A percentile compares a stretch with the other conserved stretches of the same genome.
These are phyloP conservation scores for Phyllostomus hastatus DNA, from an alignment of 2,113 vertebrate species.

Conservation along the genomic window DNA sequence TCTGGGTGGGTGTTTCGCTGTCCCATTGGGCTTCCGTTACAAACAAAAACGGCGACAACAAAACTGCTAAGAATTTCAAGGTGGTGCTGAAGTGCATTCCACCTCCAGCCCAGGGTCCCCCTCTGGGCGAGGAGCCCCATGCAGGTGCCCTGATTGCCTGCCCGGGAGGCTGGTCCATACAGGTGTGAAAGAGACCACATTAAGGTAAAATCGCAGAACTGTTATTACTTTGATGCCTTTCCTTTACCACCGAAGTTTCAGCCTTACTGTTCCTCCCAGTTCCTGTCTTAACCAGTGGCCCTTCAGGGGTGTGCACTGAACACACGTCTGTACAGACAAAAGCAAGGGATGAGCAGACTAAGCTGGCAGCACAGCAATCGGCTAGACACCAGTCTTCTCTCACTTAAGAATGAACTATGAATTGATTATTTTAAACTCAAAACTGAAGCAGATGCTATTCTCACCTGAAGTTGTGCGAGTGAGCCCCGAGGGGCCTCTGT, in stretches of 20 bases:
- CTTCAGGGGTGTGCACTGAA: background rate
- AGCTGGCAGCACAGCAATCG: fast-evolving
- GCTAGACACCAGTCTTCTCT: background rate
- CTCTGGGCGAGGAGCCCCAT: fast-evolving
- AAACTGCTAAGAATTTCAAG: background rate
- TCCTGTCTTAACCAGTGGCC: background rate
- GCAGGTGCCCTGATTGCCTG: fast-evolving
- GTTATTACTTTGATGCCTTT: background rate
- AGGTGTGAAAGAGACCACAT: background rate
- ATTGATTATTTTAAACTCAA: background rate
- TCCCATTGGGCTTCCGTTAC: background rate
- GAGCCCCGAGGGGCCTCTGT: background rate
- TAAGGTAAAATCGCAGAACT: background rate
- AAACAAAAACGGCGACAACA: background rate
- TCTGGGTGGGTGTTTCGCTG: background rate
- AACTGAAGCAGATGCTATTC: background rate
- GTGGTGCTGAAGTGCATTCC: background rate
- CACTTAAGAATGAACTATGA: background rate
- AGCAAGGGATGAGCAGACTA: too few species aligned
- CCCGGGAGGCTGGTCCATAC: background rate
- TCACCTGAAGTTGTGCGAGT: background rate
- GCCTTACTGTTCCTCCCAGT: background rate
- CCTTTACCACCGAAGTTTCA: background rate
- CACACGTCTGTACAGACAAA: fast-evolving
- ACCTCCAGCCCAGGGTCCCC: background rate